Conservation (phyloP, 2,888 invertebrate genomes). For the Drosophila parthenogenetica region DNA sequence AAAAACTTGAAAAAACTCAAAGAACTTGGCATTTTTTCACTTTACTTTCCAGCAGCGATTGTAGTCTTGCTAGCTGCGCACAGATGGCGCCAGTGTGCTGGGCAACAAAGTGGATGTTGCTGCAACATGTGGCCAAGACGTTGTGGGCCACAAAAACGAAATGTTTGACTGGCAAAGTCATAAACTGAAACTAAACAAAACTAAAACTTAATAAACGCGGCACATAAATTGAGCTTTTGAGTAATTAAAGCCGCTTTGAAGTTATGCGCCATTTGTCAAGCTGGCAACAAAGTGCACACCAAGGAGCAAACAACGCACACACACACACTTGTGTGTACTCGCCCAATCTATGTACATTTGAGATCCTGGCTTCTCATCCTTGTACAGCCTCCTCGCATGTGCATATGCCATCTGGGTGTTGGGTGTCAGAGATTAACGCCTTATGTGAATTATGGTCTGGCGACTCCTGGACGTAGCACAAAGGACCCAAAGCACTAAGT, state of each 20-base stretch:
- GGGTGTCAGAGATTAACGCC: slow-evolving; percentile 76
- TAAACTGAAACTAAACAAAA: slow-evolving; percentile 18
- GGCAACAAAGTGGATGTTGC: slow-evolving; percentile 22
- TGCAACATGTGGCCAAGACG: slow-evolving; percentile 31
- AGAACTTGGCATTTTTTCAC: slow-evolving; percentile 1
- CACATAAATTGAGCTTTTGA: slow-evolving; percentile 60
- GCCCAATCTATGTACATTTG: slow-evolving; percentile 2
- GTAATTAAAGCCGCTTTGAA: slow-evolving; percentile 59
- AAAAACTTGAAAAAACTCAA: slow-evolving; percentile 77
- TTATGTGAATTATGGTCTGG: slow-evolving; percentile 68
- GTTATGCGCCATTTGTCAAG: slow-evolving; percentile 66
- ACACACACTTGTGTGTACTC: background rate
- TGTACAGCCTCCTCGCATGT: background rate
- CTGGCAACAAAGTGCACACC: slow-evolving; percentile 52
- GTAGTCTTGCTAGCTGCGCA: background rate
- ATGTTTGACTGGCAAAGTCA: background rate
- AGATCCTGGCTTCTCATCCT: background rate
- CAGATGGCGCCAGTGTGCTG: slow-evolving; percentile 36
- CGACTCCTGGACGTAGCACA: slow-evolving; percentile 11
- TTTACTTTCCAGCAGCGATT: background rate
- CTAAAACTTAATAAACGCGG: slow-evolving; percentile 39
- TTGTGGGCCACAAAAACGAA: background rate
- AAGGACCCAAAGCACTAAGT: background rate
- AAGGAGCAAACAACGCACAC: slow-evolving; percentile 26
- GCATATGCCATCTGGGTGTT: slow-evolving; percentile 25